Base-by-base conservation (phyloP, 2,888 invertebrate species). In the Drosophila yooni region DNA sequence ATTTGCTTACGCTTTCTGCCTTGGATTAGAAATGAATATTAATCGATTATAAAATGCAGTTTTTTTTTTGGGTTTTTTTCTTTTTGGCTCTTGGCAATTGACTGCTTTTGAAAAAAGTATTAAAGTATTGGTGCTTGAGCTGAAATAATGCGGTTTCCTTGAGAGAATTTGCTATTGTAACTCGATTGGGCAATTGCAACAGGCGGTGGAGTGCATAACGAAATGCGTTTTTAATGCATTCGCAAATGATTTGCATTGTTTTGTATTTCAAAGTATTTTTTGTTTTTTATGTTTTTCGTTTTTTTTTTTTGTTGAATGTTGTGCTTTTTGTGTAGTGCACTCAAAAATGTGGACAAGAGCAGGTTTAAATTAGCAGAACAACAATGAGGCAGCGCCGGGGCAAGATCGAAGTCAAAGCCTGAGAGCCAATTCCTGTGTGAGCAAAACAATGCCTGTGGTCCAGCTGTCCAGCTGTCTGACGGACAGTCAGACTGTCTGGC, bases 371-470 rank as follows among this genome's bases (percentile, higher is more conserved):
- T 80, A 80, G 86, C 83, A 76, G 29, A 40, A 58, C 67, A 67
- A 62, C 70, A 70, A 64, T 61, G 68, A 40, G 29, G 10, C 43
- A 68, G 36, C 36, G 27, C 27, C 18, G n/a, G 27, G 40, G 53
- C 48, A 53, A 53, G 40, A 57, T 27, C 25, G 34, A 36, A 61
- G 48, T 57, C 56, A 68, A 18, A 27, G 56, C 34, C 64, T 21
- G 34, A 29, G 58, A 76, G 79, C 88, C 88, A 87, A 86, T 83
- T 86, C 81, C 67, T 77, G 51, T 66, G 66, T 33, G 40, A 40
- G 43, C 34, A 21, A 31, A 66, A 67, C 51, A 60, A 64, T 64
- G 64, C 36, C 36, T 38, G 27, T n/a, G 65, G 27, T 50, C 43
- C 43, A n/a, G 43, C 43, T n/a, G n/a, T 40, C 40, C 1, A 2